Conservation (phyloP, 2,888 invertebrate genomes). For the Epinotia bilunana region DNA sequence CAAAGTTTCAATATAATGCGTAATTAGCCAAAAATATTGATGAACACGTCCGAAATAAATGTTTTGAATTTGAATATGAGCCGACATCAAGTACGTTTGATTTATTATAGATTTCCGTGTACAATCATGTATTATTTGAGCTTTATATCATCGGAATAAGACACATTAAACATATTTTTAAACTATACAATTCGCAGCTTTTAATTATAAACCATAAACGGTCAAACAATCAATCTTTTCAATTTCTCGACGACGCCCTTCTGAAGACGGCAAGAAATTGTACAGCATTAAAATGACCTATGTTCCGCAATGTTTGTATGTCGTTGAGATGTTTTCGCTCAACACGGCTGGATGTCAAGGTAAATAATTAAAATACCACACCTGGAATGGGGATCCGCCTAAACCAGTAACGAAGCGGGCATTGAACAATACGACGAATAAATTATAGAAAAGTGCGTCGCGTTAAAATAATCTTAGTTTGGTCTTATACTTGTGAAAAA, state of each 20-base stretch:
- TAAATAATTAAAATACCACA: conserved; percentile 20
- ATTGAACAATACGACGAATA: conserved; percentile 13
- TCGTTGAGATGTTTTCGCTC: not conserved
- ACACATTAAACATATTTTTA: not conserved
- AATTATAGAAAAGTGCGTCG: not conserved
- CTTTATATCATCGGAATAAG: not conserved
- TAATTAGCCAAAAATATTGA: too few relatives aligned
- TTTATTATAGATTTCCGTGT: not conserved
- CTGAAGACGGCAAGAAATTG: not conserved
- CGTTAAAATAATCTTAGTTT: not conserved
- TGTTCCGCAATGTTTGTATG: not conserved
- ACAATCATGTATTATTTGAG: not conserved
- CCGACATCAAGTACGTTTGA: not conserved
- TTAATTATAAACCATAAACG: conserved; percentile 17
- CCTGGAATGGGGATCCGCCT: conserved; percentile 10
- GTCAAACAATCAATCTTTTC: conserved; percentile 11
- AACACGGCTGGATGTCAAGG: conserved; percentile 21
- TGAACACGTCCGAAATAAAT: too few relatives aligned
- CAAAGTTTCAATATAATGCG: not conserved
- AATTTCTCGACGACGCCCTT: not conserved
- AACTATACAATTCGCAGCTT: not conserved
- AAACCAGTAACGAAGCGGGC: not conserved
- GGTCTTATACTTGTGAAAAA: not conserved
- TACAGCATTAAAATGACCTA: not conserved
- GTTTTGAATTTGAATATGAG: too few relatives aligned